Base-by-base conservation (phyloP, 92 coral and sea anemone species). In the Porites cylindrica region DNA sequence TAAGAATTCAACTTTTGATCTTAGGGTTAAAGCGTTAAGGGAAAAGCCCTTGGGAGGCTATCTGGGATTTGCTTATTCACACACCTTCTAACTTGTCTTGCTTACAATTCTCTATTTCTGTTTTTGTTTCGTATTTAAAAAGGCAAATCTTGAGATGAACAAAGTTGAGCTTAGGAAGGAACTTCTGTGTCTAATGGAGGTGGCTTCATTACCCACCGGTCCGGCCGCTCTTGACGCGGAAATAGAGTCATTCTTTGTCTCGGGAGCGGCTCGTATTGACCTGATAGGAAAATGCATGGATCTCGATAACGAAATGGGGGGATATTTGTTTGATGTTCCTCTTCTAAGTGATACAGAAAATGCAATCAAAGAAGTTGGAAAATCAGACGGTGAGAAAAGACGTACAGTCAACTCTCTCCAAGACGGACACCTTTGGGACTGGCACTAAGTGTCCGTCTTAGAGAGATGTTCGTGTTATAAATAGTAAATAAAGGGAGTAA, bases 261-360 rank as follows among this genome's bases (percentile, higher is more conserved):
- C 86, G 12, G 90, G 86, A 6, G 69, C 51, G 4, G 64, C 86
- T n/a, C 58, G 90, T 11, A 79, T 86, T 58, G 90, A 86, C 66
- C 90, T 86, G 6, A 86, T 86, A 54, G 86, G 88, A 18, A 86
- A 86, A 24, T 78, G 81, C 14, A 80, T 86, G 23, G 86, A 86
- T 69, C 66, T 87, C 29, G 87, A 87, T 24, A 80, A 79, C 66
- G 79, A 54, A 10, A 70, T 87, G 24, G 88, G 88, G 51, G 90
- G 90, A 68, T 56, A 87, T 26, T 69, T 81, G 61, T 87, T 79
- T 58, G 85, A 87, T 79, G 80, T 86, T 21, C 29, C 51, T 11
- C 58, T 63, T 16, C 70, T 86, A 61, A 26, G 32, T 18, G 47
- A 80, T 10, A 70, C 90, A 17, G 26, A 63, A n/a, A 77, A 66